phyloP scores from a whole-genome alignment of 2,888 invertebrate species.

The Trimorus sp. region DNA sequence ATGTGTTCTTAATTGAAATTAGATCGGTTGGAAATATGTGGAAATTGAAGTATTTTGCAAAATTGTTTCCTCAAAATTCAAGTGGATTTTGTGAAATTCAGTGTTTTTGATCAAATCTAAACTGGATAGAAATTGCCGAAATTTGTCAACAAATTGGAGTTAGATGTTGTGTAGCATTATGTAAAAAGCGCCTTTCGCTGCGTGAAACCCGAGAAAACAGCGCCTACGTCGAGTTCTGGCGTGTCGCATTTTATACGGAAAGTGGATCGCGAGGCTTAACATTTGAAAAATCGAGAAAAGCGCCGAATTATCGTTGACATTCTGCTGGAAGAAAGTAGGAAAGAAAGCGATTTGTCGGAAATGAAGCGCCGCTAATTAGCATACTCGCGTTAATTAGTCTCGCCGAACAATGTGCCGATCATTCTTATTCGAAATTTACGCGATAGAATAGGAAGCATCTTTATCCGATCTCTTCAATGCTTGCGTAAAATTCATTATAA shows the following conservation, averaged over 20 bases:
- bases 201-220: constrained; percentile 70
- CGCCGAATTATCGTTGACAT: constrained; percentile 39
- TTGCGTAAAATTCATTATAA: too few relatives aligned
- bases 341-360: constrained; percentile 47
- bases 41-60: too few relatives aligned
- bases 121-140: constrained; percentile 10
- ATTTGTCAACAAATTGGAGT: constrained; percentile 55
- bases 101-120: background rate
- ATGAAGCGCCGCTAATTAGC: constrained; percentile 37
- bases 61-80: too few relatives aligned
- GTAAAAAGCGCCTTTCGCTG: constrained; percentile 71
- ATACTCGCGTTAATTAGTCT: constrained; percentile 40
- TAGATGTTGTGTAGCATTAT: constrained; percentile 63
- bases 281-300: constrained; percentile 62
- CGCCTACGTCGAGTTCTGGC: constrained; percentile 62
- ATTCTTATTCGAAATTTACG: constrained; percentile 14
- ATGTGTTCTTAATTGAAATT: too few relatives aligned
- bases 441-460: background rate
- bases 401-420: constrained; percentile 14
- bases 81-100: too few relatives aligned
- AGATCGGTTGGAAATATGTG: too few relatives aligned
- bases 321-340: constrained; percentile 40
- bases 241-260: constrained; percentile 65
- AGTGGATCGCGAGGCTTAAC: constrained; percentile 62
- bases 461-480: too few relatives aligned